Evolutionary conservation across 2,888 invertebrate species (phyloP).

Genomic region (Xiphydria camelus): DNA sequence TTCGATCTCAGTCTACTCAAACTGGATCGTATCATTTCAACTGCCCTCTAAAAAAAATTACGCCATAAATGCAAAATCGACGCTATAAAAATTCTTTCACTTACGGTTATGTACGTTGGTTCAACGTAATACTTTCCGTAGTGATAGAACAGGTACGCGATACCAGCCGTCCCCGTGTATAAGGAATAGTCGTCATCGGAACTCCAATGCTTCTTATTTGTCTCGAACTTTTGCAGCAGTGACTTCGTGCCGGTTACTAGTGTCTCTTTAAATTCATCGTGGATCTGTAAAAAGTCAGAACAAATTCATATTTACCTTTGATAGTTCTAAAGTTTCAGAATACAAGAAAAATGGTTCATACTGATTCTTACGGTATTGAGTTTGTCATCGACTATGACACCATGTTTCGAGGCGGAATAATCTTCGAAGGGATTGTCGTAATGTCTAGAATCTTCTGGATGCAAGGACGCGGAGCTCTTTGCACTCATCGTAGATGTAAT

Average conservation of each 20-base stretch:
- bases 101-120: slow-evolving; percentile 39
- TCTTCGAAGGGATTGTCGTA: slow-evolving; percentile 33
- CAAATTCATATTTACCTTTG: slow-evolving; percentile 18
- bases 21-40: slow-evolving; percentile 56
- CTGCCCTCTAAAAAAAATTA: slow-evolving; percentile 52
- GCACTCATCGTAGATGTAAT: background rate
- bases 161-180: slow-evolving; percentile 77
- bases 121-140: slow-evolving; percentile 49
- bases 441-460: slow-evolving; percentile 29
- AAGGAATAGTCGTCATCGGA: slow-evolving; percentile 64
- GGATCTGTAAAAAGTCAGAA: slow-evolving; percentile 57
- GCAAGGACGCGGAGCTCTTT: background rate
- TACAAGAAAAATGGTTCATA: too few relatives aligned
- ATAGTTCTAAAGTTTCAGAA: background rate
- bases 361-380: slow-evolving; percentile 24
- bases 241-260: slow-evolving; percentile 56
- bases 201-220: slow-evolving; percentile 56
- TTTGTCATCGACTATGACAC: slow-evolving; percentile 18
- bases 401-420: slow-evolving; percentile 18
- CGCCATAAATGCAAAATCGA: slow-evolving; percentile 23
- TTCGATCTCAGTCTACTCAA: slow-evolving; percentile 56
- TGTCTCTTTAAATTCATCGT: slow-evolving; percentile 57
- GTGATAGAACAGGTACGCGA: slow-evolving; percentile 68
- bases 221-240: slow-evolving; percentile 56
- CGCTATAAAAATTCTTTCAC: too few relatives aligned